Evolutionary conservation across 64 coral and sea anemone genomes (phyloP).

Genomic region (Montipora capricornis): DNA sequence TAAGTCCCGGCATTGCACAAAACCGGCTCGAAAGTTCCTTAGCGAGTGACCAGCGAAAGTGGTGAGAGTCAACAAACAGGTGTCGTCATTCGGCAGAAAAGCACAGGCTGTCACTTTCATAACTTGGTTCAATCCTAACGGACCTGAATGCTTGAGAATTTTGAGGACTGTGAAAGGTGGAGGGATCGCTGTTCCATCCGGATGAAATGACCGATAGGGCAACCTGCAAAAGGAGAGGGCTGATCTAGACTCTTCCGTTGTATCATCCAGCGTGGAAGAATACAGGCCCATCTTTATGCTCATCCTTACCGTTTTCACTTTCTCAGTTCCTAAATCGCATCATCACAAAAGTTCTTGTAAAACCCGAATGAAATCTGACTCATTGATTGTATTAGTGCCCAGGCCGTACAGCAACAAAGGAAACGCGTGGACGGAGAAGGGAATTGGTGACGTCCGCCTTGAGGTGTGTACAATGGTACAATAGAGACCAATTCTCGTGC

Average conservation of each 20-base stretch:
- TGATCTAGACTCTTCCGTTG: neutral
- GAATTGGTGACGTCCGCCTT: too few relatives aligned
- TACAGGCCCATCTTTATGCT: slow-evolving; percentile 1
- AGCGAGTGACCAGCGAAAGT: slow-evolving; percentile 46
- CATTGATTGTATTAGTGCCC: too few relatives aligned
- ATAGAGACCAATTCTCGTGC: too few relatives aligned
- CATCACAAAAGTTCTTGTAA: neutral
- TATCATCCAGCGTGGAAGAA: slow-evolving; percentile 2
- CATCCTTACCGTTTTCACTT: neutral
- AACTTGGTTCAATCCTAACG: slow-evolving; percentile 55
- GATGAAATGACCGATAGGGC: slow-evolving; percentile 34
- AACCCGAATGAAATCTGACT: neutral
- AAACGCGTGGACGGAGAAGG: too few relatives aligned
- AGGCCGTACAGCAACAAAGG: too few relatives aligned
- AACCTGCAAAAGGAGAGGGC: neutral
- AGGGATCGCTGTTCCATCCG: slow-evolving; percentile 21
- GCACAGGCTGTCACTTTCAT: slow-evolving; percentile 78
- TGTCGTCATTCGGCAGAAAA: slow-evolving; percentile 78
- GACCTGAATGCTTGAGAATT: slow-evolving; percentile 71
- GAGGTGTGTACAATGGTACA: too few relatives aligned
- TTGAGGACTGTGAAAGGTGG: slow-evolving; percentile 76
- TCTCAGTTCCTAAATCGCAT: neutral
- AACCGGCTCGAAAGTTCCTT: slow-evolving; percentile 56
- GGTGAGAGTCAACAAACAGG: slow-evolving; percentile 69
- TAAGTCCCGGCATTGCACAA: slow-evolving; percentile 69